Evolutionary conservation across 1,140 invertebrate genomes (phyloP).

Genomic region (Aradophagus sp.): DNA sequence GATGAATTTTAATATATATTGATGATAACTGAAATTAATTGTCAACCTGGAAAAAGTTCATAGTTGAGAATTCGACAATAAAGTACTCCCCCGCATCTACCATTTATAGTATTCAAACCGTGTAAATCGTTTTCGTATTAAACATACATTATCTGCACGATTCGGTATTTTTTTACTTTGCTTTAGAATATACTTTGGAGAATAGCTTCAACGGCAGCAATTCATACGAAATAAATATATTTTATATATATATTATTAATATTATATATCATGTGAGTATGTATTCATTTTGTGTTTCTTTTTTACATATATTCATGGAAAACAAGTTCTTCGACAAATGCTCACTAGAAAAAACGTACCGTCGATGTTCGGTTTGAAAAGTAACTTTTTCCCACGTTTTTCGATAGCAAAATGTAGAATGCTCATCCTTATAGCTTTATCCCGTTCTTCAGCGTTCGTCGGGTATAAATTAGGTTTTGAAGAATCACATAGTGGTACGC

Average conservation of each 20-base stretch:
- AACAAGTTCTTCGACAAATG: slow-evolving; percentile 30
- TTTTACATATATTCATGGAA: slow-evolving; percentile 51
- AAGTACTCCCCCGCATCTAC: too few species aligned
- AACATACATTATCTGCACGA: slow-evolving; percentile 41
- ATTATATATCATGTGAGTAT: too few species aligned
- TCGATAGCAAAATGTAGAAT: slow-evolving; percentile 3
- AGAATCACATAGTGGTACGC: slow-evolving; percentile 6
- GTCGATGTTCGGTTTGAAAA: slow-evolving; percentile 22
- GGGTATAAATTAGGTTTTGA: slow-evolving; percentile 2
- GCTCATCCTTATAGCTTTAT: slow-evolving; percentile 4
- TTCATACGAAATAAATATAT: slow-evolving; percentile 68
- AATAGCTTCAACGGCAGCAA: slow-evolving; percentile 69
- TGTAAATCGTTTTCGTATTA: too few species aligned
- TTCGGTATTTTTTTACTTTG: slow-evolving; percentile 62
- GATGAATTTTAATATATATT: too few species aligned
- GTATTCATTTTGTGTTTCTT: slow-evolving; percentile 5
- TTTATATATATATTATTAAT: slow-evolving; percentile 8
- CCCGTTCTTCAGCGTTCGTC: slow-evolving; percentile 9
- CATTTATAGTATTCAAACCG: too few species aligned
- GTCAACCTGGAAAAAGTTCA: too few species aligned
- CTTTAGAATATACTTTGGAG: slow-evolving; percentile 72
- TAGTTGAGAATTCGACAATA: too few species aligned
- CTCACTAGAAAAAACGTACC: slow-evolving; percentile 26
- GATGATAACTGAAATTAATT: too few species aligned
- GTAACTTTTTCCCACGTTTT: too few species aligned